Evolutionary conservation across 1,140 invertebrate genomes (phyloP), one percentile per base, ranked within the genome.

Genomic region (Zophobas morio): DNA sequence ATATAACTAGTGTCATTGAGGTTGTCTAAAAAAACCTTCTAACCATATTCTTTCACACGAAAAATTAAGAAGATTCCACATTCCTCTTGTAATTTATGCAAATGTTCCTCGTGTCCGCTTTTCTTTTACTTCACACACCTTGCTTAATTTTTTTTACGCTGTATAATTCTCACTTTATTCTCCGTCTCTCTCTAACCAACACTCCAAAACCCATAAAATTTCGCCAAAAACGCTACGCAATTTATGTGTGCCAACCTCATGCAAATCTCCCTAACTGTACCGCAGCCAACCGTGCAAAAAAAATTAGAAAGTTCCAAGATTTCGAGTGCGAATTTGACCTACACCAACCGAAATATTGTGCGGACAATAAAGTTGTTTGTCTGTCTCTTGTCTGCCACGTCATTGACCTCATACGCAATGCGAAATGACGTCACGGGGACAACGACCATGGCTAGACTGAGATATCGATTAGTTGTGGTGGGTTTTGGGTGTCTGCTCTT

Each of bases 341-440:
- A 73, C 39, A n/a, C 36, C 71, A 73, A 73, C 71, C 71, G 33
- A 73, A 73, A 42, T 73, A 73, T 73, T 54, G 46, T 73, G 71
- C 56, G 71, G 49, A 73, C 49, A 56, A 42, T 56, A 56, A 73
- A 54, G 71, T 66, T 60, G 56, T 60, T 37, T 56, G 71, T 56
- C 71, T 53, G 37, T 73, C 49, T 73, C 37, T 51, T 33, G 49
- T 73, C 71, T 73, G 71, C 71, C 71, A 73, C 71, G 71, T 73
- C 71, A 73, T 53, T 73, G 71, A 73, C 71, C 71, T 73, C 71
- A 73, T 73, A 73, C 71, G 71, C 71, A 73, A 73, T 73, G 71
- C 54, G 54, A 73, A 56, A 54, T 73, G 71, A 73, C 71, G 71
- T 73, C 71, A 73, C 49, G 71, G 33, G 71, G 71, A 73, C 71